Base-by-base conservation (phyloP, 2,888 invertebrate species). In the Sinohyriopsis cumingii region DNA sequence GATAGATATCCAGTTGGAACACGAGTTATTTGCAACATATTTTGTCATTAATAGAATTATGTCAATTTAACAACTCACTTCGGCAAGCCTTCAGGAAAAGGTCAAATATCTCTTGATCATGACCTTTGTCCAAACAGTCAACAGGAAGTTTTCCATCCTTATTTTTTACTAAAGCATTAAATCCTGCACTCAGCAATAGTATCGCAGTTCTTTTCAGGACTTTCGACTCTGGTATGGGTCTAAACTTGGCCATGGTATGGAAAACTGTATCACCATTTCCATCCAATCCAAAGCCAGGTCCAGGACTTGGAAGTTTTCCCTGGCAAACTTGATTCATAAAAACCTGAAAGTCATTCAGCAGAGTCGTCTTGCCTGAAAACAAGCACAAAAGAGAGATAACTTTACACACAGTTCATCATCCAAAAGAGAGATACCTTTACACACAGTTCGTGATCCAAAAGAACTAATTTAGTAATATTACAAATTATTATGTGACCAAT, bases 221-320 rank as follows among this genome's bases (percentile, higher is more conserved):
- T 22, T 68, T 28, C 6, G 72, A 60, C 20, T 69, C 67, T 4
- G 76, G 75, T 6, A 72, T 55, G 1, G 75, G 78, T 7, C 63
- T 68, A 24, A 72, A 56, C 65, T 79, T 78, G 1, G 77, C 72
- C 7, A 82, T 71, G 6, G 72, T 65, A 59, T 82, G 82, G 70
- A 71, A 82, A 28, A 79, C 67, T 4, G 76, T 69, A 25, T 78
- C 76, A 7, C 79, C 73, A 19, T 56, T 45, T 18, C 64, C 65
- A 45, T 45, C 45, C 45, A 45, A 45, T 45, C 45, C 45, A 45
- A 45, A 45, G 9, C 12, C 45, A 12, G 45, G 45, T 9, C 45
- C 45, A 45, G 45, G 45, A 45, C 45, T 45, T 45, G 45, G 45
- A 45, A 45, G 45, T 45, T 45, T 45, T 45, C 45, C 45, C 12